Conservation (phyloP, 64 coral and sea anemone species). For the Stichodactyla mertensii region DNA sequence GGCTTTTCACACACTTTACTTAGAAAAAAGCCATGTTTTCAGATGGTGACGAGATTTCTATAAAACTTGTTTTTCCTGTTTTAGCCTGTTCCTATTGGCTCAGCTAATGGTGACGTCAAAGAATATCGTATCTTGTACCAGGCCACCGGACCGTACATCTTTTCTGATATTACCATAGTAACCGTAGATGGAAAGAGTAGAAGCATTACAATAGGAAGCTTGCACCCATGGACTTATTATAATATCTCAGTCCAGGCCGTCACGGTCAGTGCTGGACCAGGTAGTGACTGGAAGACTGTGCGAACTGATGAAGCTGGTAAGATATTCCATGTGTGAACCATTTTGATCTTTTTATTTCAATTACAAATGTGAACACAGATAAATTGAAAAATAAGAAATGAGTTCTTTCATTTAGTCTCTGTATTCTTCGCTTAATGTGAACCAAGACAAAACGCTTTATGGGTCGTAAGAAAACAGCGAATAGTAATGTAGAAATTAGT, state of each 20-base stretch:
- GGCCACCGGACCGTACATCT: constrained; percentile 42
- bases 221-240: constrained; percentile 65
- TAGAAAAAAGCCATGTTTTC: neutral
- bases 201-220: constrained; percentile 34
- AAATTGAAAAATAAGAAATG: neutral
- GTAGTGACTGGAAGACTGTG: constrained; percentile 40
- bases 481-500: no score
- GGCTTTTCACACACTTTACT: neutral
- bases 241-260: constrained; percentile 58
- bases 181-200: constrained; percentile 7
- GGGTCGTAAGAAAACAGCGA: no score
- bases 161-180: constrained; percentile 5
- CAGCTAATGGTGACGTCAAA: constrained; percentile 65
- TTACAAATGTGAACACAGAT: neutral
- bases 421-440: neutral
- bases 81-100: constrained; percentile 53
- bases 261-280: constrained; percentile 58
- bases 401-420: neutral
- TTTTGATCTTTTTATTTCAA: neutral
- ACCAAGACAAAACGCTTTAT: no score
- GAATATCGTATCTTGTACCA: constrained; percentile 42
- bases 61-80: neutral
- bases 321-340: neutral
- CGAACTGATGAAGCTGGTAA: constrained; percentile 66
- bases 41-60: neutral